phyloP scores from a whole-genome alignment of 2,888 invertebrate species.

The Eremobia ochroleuca region DNA sequence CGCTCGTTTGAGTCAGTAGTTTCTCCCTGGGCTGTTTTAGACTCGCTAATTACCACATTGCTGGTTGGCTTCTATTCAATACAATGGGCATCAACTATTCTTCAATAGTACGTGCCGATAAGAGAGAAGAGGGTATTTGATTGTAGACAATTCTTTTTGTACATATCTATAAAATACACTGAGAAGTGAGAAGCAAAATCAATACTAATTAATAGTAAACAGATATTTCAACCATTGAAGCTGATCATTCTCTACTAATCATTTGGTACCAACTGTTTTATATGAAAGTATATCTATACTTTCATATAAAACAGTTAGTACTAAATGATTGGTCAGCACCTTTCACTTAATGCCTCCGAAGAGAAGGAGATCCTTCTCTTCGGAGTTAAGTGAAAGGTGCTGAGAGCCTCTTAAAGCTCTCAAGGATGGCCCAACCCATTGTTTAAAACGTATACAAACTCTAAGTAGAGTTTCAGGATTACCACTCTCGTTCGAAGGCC shows the following conservation, averaged over 20 bases:
- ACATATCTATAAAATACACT: background rate
- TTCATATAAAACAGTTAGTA: too few relatives aligned
- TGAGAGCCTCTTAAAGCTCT: background rate
- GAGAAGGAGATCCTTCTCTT: background rate
- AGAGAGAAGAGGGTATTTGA: background rate
- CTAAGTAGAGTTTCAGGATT: background rate
- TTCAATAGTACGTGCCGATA: background rate
- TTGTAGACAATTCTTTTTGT: background rate
- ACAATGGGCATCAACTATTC: background rate
- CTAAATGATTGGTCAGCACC: too few relatives aligned
- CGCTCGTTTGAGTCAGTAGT: background rate
- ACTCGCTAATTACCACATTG: background rate
- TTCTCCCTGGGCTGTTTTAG: background rate
- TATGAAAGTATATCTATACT: too few relatives aligned
- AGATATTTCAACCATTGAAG: background rate
- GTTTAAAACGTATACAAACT: background rate
- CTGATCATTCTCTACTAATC: background rate
- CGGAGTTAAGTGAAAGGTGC: background rate
- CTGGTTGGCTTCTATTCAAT: constrained; percentile 1
- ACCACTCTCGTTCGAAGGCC: background rate
- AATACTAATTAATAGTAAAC: background rate
- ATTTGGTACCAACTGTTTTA: background rate
- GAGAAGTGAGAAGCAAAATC: background rate
- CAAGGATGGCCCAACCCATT: background rate
- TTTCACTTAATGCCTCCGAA: too few relatives aligned